A percentile compares a stretch with the other conserved stretches of the same genome.
Evolutionary conservation across 1,140 invertebrate species (phyloP).

Genomic region (Lerema accius): DNA sequence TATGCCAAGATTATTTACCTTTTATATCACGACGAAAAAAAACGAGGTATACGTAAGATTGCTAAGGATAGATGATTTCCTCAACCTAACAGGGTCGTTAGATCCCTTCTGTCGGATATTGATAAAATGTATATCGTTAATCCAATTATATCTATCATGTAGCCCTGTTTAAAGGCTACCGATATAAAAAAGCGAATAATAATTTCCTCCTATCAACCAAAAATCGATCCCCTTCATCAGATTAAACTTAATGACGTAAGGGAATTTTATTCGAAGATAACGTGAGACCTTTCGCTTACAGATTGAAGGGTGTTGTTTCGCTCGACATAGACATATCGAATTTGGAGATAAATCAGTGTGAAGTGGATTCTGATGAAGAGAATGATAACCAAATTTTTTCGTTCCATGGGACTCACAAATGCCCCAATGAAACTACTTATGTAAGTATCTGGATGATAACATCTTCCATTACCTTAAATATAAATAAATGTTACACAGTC

Average conservation of each 20-base stretch:
- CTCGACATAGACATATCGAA: constrained; percentile 92
- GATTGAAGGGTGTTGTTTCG: constrained; percentile 89
- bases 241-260: constrained; percentile 17
- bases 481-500: too few relatives aligned
- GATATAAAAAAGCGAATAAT: neutral
- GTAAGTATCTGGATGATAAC: constrained; percentile 81
- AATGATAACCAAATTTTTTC: constrained; percentile 78
- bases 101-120: too few relatives aligned
- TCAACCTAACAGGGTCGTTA: too few relatives aligned
- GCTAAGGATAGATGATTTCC: too few relatives aligned
- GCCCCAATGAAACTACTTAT: constrained; percentile 89
- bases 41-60: too few relatives aligned
- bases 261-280: constrained; percentile 36
- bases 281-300: constrained; percentile 61
- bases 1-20: too few relatives aligned
- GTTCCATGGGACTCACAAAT: constrained; percentile 93
- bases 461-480: too few relatives aligned
- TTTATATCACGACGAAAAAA: too few relatives aligned
- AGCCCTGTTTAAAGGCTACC: too few relatives aligned
- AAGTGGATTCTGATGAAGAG: constrained; percentile 68
- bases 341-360: constrained; percentile 94
- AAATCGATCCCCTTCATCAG: constrained; percentile 11
- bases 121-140: too few relatives aligned
- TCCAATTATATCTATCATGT: too few relatives aligned
- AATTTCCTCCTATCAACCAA: neutral